phyloP scores from a whole-genome alignment of 2,888 invertebrate species.

The Chalcosyrphus nemorum region DNA sequence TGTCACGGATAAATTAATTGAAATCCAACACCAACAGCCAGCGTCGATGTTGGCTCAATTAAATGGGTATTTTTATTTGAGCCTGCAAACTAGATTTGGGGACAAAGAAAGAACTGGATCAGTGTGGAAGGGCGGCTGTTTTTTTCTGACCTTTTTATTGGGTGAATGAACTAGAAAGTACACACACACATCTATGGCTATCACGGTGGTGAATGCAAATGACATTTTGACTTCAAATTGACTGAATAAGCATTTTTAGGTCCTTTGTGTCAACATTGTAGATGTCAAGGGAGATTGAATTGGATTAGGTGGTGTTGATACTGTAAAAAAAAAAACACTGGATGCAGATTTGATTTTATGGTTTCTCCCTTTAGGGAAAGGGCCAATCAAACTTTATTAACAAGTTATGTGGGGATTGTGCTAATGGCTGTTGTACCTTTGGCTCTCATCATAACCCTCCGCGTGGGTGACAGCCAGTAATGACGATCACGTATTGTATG shows the following conservation, averaged over 20 bases:
- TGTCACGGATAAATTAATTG: slow-evolving; percentile 19
- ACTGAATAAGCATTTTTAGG: background rate
- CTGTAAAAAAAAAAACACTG: too few relatives aligned
- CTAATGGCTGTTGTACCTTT: too few relatives aligned
- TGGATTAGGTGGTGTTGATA: background rate
- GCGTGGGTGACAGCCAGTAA: too few relatives aligned
- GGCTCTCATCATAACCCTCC: too few relatives aligned
- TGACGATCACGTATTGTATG: too few relatives aligned
- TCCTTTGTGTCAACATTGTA: background rate
- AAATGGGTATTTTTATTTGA: slow-evolving; percentile 14
- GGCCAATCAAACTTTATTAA: too few relatives aligned
- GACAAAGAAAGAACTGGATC: slow-evolving; percentile 15
- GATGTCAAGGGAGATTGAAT: background rate
- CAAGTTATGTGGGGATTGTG: too few relatives aligned
- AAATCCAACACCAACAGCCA: slow-evolving; percentile 9
- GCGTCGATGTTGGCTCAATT: slow-evolving; percentile 32
- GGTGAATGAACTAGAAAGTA: background rate
- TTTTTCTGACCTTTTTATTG: background rate
- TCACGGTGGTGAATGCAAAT: background rate
- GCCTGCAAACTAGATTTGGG: background rate
- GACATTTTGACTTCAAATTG: background rate
- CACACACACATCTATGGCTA: background rate
- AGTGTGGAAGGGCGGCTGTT: background rate
- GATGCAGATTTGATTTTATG: too few relatives aligned
- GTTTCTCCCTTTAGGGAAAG: too few relatives aligned